These are phyloP conservation scores for Danaus plexippus DNA, from an alignment of 1,140 invertebrate genomes.

Conservation along the genomic window DNA sequence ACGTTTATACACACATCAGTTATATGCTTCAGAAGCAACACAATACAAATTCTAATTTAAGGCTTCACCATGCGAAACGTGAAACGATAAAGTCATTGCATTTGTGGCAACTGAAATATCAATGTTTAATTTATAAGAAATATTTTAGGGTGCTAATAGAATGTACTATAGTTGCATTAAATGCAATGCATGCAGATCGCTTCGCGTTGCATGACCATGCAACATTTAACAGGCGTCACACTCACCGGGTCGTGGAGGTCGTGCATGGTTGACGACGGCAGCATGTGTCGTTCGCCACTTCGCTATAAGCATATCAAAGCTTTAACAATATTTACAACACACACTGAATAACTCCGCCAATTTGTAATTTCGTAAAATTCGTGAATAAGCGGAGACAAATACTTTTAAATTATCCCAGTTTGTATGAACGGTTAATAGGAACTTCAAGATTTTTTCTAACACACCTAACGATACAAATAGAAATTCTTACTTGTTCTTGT, in stretches of 20 bases:
- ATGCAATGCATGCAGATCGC: conserved; percentile 12
- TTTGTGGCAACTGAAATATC: not conserved
- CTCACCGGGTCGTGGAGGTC: conserved; percentile 70
- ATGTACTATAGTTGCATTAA: too few relatives aligned
- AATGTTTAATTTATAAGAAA: not conserved
- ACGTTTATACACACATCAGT: too few relatives aligned
- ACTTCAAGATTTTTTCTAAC: too few relatives aligned
- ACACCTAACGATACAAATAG: too few relatives aligned
- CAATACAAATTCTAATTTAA: conserved; percentile 20
- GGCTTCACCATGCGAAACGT: conserved; percentile 12
- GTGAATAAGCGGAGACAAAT: conserved; percentile 2
- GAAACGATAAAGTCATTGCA: conserved; percentile 8
- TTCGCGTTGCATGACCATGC: conserved; percentile 25
- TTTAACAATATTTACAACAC: conserved; percentile 21
- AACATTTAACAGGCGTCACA: conserved; percentile 35
- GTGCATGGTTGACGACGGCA: conserved; percentile 70
- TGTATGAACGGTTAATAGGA: too few relatives aligned
- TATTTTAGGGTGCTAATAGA: too few relatives aligned
- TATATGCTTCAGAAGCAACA: conserved; percentile 19
- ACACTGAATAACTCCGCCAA: conserved; percentile 5
- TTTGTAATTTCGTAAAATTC: conserved; percentile 1
- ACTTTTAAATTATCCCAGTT: conserved; percentile 1
- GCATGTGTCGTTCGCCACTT: conserved; percentile 61
- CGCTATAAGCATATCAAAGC: conserved; percentile 52
- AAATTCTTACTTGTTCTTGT: too few relatives aligned